phyloP scores from a whole-genome alignment of 2,888 invertebrate genomes.

The Synanthedon tipuliformis region DNA sequence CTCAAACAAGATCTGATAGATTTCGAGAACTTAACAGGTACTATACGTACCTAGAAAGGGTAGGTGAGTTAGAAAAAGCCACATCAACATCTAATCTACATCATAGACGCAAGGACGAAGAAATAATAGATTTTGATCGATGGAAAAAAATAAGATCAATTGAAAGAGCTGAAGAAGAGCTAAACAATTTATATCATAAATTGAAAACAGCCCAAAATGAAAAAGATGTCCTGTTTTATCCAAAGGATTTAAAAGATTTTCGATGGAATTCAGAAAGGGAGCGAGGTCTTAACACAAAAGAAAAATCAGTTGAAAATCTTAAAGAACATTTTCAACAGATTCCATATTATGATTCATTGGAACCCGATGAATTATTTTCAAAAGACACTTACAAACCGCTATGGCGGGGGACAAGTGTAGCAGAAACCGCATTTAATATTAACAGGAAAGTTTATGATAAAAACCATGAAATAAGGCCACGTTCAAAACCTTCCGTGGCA shows the following conservation, averaged over 20 bases:
- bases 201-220: slow-evolving; percentile 83
- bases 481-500: slow-evolving; percentile 30
- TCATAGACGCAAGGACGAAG: slow-evolving; percentile 80
- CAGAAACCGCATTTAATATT: slow-evolving; percentile 80
- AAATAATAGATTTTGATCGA: slow-evolving; percentile 87
- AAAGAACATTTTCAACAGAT: slow-evolving; percentile 80
- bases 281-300: slow-evolving; percentile 81
- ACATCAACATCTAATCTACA: slow-evolving; percentile 78
- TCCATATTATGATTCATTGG: slow-evolving; percentile 64
- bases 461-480: slow-evolving; percentile 21
- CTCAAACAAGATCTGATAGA: slow-evolving; percentile 78
- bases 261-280: slow-evolving; percentile 84
- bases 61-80: slow-evolving; percentile 83
- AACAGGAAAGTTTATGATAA: slow-evolving; percentile 70
- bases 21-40: slow-evolving; percentile 89
- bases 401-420: slow-evolving; percentile 87
- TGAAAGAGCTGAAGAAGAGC: slow-evolving; percentile 85
- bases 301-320: slow-evolving; percentile 89
- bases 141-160: slow-evolving; percentile 85
- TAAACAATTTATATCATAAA: slow-evolving; percentile 80
- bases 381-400: slow-evolving; percentile 83
- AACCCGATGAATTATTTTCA: slow-evolving; percentile 41
- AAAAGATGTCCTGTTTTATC: slow-evolving; percentile 85
- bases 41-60: slow-evolving; percentile 86
- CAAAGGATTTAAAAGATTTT: slow-evolving; percentile 78